phyloP scores from a whole-genome alignment of 2,113 vertebrate genomes.

The Myrmecobius fasciatus region DNA sequence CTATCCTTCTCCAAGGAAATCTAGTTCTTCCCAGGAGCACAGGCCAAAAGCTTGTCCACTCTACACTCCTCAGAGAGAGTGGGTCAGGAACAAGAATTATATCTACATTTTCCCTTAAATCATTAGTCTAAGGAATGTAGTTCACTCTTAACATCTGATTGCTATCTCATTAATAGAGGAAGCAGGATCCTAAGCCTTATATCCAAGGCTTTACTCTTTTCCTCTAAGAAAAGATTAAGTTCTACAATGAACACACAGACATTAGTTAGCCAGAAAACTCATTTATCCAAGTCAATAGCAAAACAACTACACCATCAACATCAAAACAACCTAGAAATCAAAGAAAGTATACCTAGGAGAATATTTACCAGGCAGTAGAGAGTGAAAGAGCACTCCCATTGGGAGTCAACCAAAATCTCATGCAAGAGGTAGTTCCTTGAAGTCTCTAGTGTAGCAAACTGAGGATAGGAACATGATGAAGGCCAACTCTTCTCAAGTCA shows the following conservation, averaged over 20 bases:
- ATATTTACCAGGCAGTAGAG: background rate
- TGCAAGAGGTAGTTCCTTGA: background rate
- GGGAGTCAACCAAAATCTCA: background rate
- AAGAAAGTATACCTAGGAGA: background rate
- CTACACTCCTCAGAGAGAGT: background rate
- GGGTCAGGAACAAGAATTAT: background rate
- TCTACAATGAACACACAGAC: background rate
- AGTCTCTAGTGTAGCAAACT: background rate
- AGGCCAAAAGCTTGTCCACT: background rate
- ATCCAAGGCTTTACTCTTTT: background rate
- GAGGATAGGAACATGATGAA: background rate
- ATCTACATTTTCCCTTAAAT: background rate
- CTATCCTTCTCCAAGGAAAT: background rate
- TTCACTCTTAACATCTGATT: background rate
- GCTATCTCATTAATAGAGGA: background rate
- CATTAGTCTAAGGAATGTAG: background rate
- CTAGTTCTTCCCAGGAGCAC: background rate
- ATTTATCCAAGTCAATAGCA: background rate
- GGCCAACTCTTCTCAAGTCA: background rate
- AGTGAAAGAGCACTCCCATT: background rate
- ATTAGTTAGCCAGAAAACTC: background rate
- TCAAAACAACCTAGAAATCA: background rate
- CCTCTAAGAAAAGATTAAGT: background rate
- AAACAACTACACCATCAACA: background rate
- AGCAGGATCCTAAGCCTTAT: background rate